Conservation (phyloP, 2,113 vertebrate genomes). For the Pristiophorus japonicus region DNA sequence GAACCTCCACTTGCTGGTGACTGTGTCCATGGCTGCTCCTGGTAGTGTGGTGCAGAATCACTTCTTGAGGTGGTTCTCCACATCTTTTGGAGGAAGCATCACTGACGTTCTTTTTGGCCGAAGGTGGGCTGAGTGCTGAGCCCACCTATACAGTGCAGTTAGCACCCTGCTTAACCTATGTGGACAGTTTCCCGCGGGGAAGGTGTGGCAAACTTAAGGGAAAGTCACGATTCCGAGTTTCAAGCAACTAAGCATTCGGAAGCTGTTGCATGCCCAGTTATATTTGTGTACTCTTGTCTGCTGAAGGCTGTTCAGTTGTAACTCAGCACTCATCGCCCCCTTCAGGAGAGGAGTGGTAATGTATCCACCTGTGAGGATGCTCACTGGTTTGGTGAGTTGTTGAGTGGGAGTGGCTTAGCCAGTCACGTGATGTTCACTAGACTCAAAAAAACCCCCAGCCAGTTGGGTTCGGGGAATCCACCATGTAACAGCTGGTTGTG, state of each 20-base stretch:
- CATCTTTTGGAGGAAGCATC: not conserved
- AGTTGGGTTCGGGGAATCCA: too few species aligned
- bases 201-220: not conserved
- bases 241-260: not conserved
- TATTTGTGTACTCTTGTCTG: not conserved
- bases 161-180: not conserved
- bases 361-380: too few species aligned
- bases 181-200: not conserved
- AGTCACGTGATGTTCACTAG: too few species aligned
- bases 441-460: too few species aligned
- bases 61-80: not conserved
- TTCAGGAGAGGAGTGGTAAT: not conserved
- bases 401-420: too few species aligned
- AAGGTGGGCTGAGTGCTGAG: not conserved
- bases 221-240: not conserved
- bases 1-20: not conserved
- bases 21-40: too few species aligned
- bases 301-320: not conserved
- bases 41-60: not conserved
- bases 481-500: too few species aligned
- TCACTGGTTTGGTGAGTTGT: too few species aligned
- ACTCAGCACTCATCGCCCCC: not conserved
- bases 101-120: not conserved
- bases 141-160: not conserved
- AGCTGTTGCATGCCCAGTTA: not conserved